Evolutionary conservation across 1,140 invertebrate species (phyloP).

Genomic region (Drosophila teissieri): DNA sequence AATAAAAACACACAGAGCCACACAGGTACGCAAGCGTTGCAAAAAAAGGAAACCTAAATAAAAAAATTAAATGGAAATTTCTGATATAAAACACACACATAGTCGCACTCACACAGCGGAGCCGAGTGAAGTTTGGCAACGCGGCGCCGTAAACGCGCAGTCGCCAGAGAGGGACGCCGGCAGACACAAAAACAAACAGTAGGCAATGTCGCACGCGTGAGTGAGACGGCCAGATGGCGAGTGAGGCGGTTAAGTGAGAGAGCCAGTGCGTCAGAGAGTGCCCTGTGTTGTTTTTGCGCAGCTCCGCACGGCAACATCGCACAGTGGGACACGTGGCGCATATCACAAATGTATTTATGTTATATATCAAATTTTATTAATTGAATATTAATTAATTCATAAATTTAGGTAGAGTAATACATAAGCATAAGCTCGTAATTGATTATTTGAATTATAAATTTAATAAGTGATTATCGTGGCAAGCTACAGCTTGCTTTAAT

Average conservation of each 20-base stretch:
- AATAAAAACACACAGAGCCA: conserved; percentile 28
- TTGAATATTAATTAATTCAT: not conserved
- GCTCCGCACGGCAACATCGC: conserved; percentile 60
- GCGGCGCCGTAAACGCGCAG: conserved; percentile 48
- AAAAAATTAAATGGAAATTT: conserved; percentile 83
- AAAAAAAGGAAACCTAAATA: conserved; percentile 76
- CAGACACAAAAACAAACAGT: conserved; percentile 65
- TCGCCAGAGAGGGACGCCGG: conserved; percentile 47
- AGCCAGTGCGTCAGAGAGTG: conserved; percentile 54
- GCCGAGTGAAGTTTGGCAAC: conserved; percentile 70
- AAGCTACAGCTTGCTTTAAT: not conserved
- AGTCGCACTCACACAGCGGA: conserved; percentile 2
- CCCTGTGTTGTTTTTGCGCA: conserved; percentile 68
- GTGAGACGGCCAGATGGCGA: conserved; percentile 20
- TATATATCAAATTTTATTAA: not conserved
- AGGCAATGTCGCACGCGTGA: conserved; percentile 46
- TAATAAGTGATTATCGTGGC: too few relatives aligned
- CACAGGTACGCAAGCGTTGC: conserved; percentile 48
- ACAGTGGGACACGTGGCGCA: conserved; percentile 1
- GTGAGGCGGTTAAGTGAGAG: conserved; percentile 17
- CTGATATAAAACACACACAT: conserved; percentile 76
- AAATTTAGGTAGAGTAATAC: too few relatives aligned
- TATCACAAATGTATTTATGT: too few relatives aligned
- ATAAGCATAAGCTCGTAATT: too few relatives aligned
- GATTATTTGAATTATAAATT: too few relatives aligned